A percentile compares a stretch with the other conserved stretches of the same genome.
Conservation (phyloP, 2,888 invertebrate genomes). For the Tipula confusa region DNA sequence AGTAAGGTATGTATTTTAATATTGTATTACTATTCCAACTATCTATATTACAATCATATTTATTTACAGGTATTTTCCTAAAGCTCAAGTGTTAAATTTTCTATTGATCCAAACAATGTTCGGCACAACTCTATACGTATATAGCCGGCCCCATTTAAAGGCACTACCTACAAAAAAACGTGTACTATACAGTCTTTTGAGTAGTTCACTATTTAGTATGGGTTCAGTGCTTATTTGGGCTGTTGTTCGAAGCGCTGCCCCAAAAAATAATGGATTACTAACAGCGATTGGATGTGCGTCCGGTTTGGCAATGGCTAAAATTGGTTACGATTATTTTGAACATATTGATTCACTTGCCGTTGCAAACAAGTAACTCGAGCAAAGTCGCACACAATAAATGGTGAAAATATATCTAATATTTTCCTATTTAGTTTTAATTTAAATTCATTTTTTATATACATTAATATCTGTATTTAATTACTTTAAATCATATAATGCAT, state of each 20-base stretch:
- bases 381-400: neutral
- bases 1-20: conserved; percentile 54
- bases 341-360: conserved; percentile 27
- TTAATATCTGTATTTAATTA: neutral
- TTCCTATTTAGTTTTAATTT: neutral
- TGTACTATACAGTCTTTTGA: conserved; percentile 60
- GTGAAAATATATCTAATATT: neutral
- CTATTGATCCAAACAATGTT: conserved; percentile 74
- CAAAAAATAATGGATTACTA: conserved; percentile 41
- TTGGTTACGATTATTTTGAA: conserved; percentile 47
- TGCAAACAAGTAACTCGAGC: neutral
- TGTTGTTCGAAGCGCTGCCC: conserved; percentile 69
- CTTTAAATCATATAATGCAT: neutral
- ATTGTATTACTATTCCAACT: neutral
- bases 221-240: conserved; percentile 89
- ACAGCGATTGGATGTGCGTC: conserved; percentile 45
- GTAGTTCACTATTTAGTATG: conserved; percentile 78
- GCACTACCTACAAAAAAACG: conserved; percentile 59
- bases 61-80: conserved; percentile 63
- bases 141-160: conserved; percentile 71
- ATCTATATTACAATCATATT: too few species aligned
- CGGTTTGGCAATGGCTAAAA: conserved; percentile 45
- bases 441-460: neutral
- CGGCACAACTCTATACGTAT: conserved; percentile 79
- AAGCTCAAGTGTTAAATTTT: conserved; percentile 73